Conservation (phyloP, 2,888 invertebrate species). For the Rotaria socialis region DNA sequence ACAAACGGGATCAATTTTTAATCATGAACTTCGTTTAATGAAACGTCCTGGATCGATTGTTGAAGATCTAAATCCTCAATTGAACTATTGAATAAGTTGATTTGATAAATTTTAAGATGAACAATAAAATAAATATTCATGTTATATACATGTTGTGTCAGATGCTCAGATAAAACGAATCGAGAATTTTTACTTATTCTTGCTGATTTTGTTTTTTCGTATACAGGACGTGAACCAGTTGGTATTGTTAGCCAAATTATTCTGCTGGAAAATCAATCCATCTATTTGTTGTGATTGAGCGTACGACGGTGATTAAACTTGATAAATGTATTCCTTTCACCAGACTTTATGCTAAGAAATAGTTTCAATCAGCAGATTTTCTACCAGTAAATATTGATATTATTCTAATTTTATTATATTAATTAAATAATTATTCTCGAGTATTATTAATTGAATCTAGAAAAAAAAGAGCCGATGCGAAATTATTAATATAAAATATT, state of each 20-base stretch:
- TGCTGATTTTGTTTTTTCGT: constrained; percentile 53
- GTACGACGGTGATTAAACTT: constrained; percentile 48
- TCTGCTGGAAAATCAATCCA: constrained; percentile 49
- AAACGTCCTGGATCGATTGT: neutral
- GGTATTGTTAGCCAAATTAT: constrained; percentile 89
- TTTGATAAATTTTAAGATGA: neutral
- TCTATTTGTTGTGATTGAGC: constrained; percentile 48
- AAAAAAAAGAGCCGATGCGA: constrained; percentile 80
- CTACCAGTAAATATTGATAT: neutral
- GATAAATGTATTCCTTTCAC: constrained; percentile 48
- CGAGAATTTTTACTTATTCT: constrained; percentile 67
- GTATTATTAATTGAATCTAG: constrained; percentile 71
- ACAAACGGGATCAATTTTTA: neutral
- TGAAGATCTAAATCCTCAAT: neutral
- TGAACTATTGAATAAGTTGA: neutral
- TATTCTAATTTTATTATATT: constrained; percentile 46
- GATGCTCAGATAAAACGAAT: constrained; percentile 85
- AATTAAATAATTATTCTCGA: constrained; percentile 75
- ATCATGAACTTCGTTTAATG: neutral
- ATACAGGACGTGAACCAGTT: constrained; percentile 70
- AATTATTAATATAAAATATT: constrained; percentile 76
- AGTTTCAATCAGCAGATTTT: constrained; percentile 47
- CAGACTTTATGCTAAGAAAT: constrained; percentile 47
- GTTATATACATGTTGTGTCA: constrained; percentile 76
- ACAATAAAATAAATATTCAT: neutral